Conservation (phyloP, 2,888 invertebrate genomes). For the Cryptops parisi region DNA sequence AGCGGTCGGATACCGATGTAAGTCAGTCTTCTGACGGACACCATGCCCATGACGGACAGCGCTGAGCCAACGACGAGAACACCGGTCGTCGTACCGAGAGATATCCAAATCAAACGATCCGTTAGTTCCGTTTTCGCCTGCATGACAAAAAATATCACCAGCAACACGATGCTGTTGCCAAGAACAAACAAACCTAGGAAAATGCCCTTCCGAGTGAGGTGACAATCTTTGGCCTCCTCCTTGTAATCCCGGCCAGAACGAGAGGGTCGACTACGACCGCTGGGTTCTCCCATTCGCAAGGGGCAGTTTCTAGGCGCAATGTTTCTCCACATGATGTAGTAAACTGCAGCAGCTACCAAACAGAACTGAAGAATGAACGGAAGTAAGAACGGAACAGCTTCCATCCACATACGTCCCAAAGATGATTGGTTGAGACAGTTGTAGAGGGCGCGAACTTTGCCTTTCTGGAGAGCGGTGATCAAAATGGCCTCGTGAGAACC, state of each 20-base stretch:
- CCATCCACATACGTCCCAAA: conserved; percentile 40
- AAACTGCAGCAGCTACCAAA: conserved; percentile 41
- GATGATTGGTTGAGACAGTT: conserved; percentile 40
- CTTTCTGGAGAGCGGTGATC: conserved; percentile 3
- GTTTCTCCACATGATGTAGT: conserved; percentile 41
- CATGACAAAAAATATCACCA: conserved; percentile 40
- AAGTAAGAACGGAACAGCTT: conserved; percentile 40
- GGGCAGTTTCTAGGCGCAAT: conserved; percentile 24
- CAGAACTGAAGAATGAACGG: conserved; percentile 37
- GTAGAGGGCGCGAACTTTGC: conserved; percentile 27
- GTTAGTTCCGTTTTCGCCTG: conserved; percentile 38
- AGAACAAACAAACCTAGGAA: conserved; percentile 39
- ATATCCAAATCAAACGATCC: conserved; percentile 37
- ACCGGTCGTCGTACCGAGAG: conserved; percentile 35
- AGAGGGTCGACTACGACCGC: not conserved
- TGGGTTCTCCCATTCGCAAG: not conserved
- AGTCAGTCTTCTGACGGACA: not conserved
- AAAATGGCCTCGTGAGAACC: conserved; percentile 4
- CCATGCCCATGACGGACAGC: not conserved
- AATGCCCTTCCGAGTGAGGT: conserved; percentile 40
- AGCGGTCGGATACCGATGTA: not conserved
- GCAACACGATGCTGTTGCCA: conserved; percentile 39
- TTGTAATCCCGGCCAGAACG: not conserved
- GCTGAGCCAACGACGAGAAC: conserved; percentile 25
- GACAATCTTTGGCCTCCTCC: conserved; percentile 30